Conservation (phyloP, 2,888 invertebrate genomes). For the Labia minor region DNA sequence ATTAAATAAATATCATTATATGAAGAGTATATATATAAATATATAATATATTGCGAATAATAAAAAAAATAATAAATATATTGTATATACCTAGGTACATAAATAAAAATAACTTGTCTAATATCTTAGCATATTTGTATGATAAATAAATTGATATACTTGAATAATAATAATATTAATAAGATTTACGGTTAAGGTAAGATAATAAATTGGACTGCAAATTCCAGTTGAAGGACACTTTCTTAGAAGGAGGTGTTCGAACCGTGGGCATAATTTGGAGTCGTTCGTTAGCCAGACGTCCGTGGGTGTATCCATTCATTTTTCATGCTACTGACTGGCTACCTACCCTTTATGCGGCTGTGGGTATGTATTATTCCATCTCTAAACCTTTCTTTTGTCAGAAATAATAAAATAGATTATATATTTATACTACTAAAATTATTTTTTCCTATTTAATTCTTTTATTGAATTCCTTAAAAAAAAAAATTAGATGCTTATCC, state of each 20-base stretch:
- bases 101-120: too few species aligned
- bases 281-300: slow-evolving; percentile 35
- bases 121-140: too few species aligned
- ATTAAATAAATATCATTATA: too few species aligned
- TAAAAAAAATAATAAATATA: too few species aligned
- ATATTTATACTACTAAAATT: background rate
- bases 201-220: too few species aligned
- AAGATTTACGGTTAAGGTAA: too few species aligned
- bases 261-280: slow-evolving; percentile 42
- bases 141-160: too few species aligned
- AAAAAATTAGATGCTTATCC: slow-evolving; percentile 30
- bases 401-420: background rate
- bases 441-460: slow-evolving; percentile 13
- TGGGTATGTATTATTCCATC: slow-evolving; percentile 23
- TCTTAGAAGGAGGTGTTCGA: slow-evolving; percentile 47
- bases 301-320: slow-evolving; percentile 37
- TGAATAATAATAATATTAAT: too few species aligned
- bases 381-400: background rate
- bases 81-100: too few species aligned
- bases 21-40: too few species aligned
- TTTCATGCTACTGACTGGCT: slow-evolving; percentile 45
- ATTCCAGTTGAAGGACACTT: slow-evolving; percentile 30
- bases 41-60: too few species aligned
- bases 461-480: too few species aligned
- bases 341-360: slow-evolving; percentile 40